These are phyloP conservation scores for Herminia tarsipennalis DNA, from an alignment of 2,888 invertebrate genomes.

Conservation along the genomic window DNA sequence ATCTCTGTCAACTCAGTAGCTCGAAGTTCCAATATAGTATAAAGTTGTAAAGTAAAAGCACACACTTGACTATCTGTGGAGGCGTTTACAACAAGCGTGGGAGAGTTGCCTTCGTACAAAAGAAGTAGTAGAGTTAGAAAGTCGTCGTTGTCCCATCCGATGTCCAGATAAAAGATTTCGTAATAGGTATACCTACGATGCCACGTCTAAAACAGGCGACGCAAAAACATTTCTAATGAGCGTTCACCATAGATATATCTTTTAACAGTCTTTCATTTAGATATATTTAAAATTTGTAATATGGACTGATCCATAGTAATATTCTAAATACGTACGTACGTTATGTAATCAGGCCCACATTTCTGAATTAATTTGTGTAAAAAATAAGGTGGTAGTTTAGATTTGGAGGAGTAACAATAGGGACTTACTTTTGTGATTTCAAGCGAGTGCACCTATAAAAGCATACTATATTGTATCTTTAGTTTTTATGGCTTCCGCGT, in stretches of 20 bases:
- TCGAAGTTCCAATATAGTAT: not conserved
- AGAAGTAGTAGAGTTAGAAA: conserved; percentile 59
- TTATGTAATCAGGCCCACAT: too few relatives aligned
- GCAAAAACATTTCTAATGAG: not conserved
- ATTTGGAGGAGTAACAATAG: too few relatives aligned
- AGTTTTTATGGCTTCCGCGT: conserved; percentile 12
- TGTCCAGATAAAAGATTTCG: conserved; percentile 53
- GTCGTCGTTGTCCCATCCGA: conserved; percentile 33
- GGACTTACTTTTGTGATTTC: too few relatives aligned
- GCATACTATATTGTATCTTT: not conserved
- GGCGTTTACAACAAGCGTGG: conserved; percentile 65
- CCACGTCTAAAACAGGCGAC: conserved; percentile 26
- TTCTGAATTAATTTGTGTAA: too few relatives aligned
- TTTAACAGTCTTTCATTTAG: not conserved
- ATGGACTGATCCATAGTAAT: too few relatives aligned
- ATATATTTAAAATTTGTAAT: too few relatives aligned
- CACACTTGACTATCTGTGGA: conserved; percentile 35
- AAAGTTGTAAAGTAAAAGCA: conserved; percentile 31
- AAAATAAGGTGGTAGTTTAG: too few relatives aligned
- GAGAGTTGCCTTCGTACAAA: conserved; percentile 63
- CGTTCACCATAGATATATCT: not conserved
- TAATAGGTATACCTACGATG: too few relatives aligned
- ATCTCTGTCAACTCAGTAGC: conserved; percentile 1
- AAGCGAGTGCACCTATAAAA: too few relatives aligned
- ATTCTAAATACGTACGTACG: too few relatives aligned